Evolutionary conservation across 2,113 vertebrate species (phyloP), one percentile per base, ranked within the genome.

Genomic region (Aythya baeri): DNA sequence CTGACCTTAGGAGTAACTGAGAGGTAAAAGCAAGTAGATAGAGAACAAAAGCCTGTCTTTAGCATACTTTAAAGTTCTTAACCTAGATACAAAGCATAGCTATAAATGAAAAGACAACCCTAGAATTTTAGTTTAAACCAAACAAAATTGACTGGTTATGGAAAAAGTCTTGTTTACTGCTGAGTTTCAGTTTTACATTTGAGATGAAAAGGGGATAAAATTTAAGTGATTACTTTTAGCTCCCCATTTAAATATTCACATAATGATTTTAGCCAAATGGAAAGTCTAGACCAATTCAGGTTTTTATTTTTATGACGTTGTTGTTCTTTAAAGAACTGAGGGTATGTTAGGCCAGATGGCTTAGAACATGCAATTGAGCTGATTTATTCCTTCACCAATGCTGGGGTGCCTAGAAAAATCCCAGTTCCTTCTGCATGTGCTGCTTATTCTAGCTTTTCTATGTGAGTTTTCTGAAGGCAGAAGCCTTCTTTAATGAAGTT

Each of bases 51-150:
- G 29, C 86, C 65, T 34, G 1, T 38, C 78, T 54, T 79, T 76
- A 83, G 49, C 38, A 31, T 54, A 43, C 86, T 87, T 81, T 77
- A 34, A 84, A 81, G 59, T 63, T 71, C 83, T 88, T 78, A 90
- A 94, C 83, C 70, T 20, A 52, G 68, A 16, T 43, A 57, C n/a
- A 70, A 81, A 84, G 70, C n/a, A 1, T 18, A 38, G n/a, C 31
- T 70, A 49, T 34, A 75, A 44, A 84, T 7, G 65, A 70, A 81
- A 68, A 67, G 31, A 21, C 65, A 70, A 54, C 70, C 71, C 12
- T n/a, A 38, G 65, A 41, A 25, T 63, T 84, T 77, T 59, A 79
- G 59, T 54, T 76, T 38, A 58, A 73, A 38, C 34, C 46, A 17
- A 63, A 73, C 15, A 54, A 43, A 73, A 73, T 15, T 18, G 67